Base-by-base conservation (phyloP, 2,888 invertebrate genomes). In the Galeruca laticollis region DNA sequence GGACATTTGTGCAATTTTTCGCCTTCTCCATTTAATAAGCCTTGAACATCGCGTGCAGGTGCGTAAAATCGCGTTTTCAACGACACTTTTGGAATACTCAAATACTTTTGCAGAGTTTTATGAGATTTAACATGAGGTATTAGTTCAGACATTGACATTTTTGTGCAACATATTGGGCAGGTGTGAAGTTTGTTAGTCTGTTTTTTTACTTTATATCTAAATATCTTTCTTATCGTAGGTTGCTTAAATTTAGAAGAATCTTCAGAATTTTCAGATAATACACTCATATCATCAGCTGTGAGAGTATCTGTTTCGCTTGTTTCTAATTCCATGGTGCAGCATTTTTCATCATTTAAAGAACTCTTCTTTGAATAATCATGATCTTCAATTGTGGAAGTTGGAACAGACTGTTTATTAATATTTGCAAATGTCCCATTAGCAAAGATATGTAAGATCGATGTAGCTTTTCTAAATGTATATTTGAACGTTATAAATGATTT, bases 121-220 rank as follows among this genome's bases (percentile, higher is more conserved):
- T 82, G 82, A 35, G 33, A n/a, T 31, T 74, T 78, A 47, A 77
- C 79, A 67, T 82, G 82, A 35, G 77, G 69, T 61, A 78, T 64
- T 47, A 82, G 71, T 60, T 80, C 78, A 54, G 76, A 73, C 2
- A 81, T 78, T 9, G 76, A 47, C 52, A 81, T 76, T 73, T 79
- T 78, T 71, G 76, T 75, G 2, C 77, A 78, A 60, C 82, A 82
- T 51, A 82, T 77, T 18, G 82, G 81, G 64, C 82, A 82, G 33
- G 78, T 78, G 64, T 81, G 68, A 18, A 31, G 15, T 43, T 20
- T 26, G 11, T 40, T 37, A 33, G 43, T 31, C 40, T 51, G 8
- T 15, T 60, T 49, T 13, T 20, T 49, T 1, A 9, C 18, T 31
- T 40, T 13, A 37, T 26, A 1, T 52, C 37, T 15, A 51, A 15